phyloP scores from a whole-genome alignment of 92 coral and sea anemone genomes.

The Galaxea fascicularis region DNA sequence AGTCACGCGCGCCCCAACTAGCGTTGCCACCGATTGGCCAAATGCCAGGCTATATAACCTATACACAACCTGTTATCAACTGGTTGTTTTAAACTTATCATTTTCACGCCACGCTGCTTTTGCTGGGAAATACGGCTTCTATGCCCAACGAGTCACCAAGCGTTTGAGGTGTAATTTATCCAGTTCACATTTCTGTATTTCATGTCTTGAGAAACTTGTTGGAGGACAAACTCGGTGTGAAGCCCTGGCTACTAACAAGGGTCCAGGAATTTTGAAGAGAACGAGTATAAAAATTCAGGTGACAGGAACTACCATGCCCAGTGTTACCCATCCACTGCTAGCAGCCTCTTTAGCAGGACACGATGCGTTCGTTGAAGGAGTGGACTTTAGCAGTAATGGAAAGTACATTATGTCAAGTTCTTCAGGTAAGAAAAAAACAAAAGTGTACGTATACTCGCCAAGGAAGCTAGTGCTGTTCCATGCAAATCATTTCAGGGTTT shows the following conservation, averaged over 20 bases:
- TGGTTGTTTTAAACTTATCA: conserved; percentile 35
- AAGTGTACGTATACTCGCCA: no score
- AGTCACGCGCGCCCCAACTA: conserved; percentile 18
- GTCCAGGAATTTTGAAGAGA: conserved; percentile 56
- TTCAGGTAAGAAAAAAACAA: conserved; percentile 79
- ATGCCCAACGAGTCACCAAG: background rate
- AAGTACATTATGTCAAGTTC: conserved; percentile 96
- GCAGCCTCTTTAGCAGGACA: conserved; percentile 93
- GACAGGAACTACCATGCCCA: conserved; percentile 66
- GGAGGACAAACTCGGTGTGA: background rate
- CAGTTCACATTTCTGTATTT: background rate
- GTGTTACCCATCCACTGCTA: conserved; percentile 73
- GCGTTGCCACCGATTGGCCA: conserved; percentile 19
- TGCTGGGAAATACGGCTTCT: background rate
- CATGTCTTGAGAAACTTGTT: conserved; percentile 7
- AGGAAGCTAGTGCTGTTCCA: background rate
- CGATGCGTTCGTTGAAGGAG: conserved; percentile 92
- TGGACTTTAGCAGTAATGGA: conserved; percentile 94
- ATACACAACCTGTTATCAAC: conserved; percentile 26
- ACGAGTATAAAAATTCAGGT: conserved; percentile 71
- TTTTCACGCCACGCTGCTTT: conserved; percentile 32
- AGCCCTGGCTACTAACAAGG: conserved; percentile 42
- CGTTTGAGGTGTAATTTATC: background rate
- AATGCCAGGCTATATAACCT: conserved; percentile 7
- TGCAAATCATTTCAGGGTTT: background rate